These are phyloP conservation scores for Arctia plantaginis DNA, from an alignment of 2,888 invertebrate genomes.

Conservation along the genomic window DNA sequence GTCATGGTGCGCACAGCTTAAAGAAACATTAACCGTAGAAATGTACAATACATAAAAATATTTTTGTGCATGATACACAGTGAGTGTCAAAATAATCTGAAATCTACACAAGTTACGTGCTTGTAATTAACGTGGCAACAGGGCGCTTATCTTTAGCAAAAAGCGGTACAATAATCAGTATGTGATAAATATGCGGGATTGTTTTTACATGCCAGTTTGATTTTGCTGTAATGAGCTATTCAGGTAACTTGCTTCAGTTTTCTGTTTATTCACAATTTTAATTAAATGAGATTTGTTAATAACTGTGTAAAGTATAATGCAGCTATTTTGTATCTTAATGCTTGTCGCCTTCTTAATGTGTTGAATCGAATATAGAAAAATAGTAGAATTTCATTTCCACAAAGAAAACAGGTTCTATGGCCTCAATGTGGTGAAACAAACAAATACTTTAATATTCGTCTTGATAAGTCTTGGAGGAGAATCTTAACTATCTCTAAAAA, in stretches of 20 bases:
- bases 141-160: constrained; percentile 33
- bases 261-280: not conserved
- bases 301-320: not conserved
- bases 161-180: constrained; percentile 33
- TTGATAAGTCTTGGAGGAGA: not conserved
- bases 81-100: constrained; percentile 29
- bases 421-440: not conserved
- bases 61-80: too few species aligned
- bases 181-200: constrained; percentile 42
- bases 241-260: not conserved
- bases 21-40: constrained; percentile 28
- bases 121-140: constrained; percentile 27
- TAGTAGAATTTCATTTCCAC: not conserved
- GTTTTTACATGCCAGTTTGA: constrained; percentile 25
- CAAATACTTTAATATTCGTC: not conserved
- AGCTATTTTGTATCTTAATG: not conserved
- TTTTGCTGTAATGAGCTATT: not conserved
- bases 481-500: not conserved
- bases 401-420: not conserved
- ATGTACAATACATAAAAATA: constrained; percentile 25
- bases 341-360: not conserved
- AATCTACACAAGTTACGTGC: constrained; percentile 24
- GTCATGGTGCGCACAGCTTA: constrained; percentile 38
- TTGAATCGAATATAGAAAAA: not conserved
- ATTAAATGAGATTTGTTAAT: too few species aligned